A percentile compares a stretch with the other conserved stretches of the same genome.
These are phyloP conservation scores for Poicephalus meyeri DNA, from an alignment of 2,113 vertebrate genomes.

Conservation along the genomic window DNA sequence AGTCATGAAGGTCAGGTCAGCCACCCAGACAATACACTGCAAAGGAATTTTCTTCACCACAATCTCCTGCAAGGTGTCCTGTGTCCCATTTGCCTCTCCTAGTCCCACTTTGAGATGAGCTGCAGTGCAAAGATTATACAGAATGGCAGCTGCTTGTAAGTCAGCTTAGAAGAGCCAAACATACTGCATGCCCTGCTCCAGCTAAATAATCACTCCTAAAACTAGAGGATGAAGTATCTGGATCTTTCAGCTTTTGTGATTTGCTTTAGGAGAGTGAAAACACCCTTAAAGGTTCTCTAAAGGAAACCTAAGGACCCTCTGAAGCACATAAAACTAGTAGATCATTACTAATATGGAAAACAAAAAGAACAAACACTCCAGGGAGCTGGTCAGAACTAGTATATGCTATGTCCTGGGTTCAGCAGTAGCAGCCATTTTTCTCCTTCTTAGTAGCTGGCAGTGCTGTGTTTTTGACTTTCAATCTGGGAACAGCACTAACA, in stretches of 20 bases:
- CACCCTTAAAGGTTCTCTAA: neutral
- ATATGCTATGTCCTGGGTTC: too few relatives aligned
- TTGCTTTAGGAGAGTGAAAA: neutral
- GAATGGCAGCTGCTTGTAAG: neutral
- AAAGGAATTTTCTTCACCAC: neutral
- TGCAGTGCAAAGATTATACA: neutral
- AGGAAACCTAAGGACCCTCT: neutral
- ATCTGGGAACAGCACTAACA: too few relatives aligned
- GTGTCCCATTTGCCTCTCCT: neutral
- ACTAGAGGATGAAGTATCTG: neutral
- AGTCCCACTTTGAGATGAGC: neutral
- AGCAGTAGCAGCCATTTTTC: too few relatives aligned
- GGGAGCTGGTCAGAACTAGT: neutral
- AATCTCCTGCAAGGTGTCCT: neutral
- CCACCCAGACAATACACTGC: neutral
- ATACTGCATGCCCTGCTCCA: neutral
- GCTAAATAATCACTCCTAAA: neutral
- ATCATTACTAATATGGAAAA: neutral
- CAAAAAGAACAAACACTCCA: neutral
- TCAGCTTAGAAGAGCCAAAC: neutral
- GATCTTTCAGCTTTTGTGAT: neutral
- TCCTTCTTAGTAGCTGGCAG: too few relatives aligned
- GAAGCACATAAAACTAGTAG: accelerated
- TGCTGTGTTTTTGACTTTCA: too few relatives aligned
- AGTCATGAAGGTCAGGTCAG: neutral